These are phyloP conservation scores for Apodemia hepburni DNA, from an alignment of 2,888 invertebrate genomes.

Conservation along the genomic window DNA sequence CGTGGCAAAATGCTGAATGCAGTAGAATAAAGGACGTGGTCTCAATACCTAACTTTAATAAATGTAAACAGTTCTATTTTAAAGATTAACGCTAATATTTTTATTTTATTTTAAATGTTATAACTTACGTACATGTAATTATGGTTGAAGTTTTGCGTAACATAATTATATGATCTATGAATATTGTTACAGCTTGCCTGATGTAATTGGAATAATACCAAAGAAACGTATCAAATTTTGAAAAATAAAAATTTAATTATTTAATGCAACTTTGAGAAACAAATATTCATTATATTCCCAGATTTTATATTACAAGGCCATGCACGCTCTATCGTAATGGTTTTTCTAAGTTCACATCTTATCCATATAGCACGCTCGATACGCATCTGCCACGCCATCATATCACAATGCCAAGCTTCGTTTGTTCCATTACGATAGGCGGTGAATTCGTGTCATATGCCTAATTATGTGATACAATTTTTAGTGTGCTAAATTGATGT, in stretches of 20 bases:
- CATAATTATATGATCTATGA: no score
- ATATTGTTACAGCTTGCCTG: no score
- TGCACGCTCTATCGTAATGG: neutral
- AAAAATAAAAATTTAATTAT: neutral
- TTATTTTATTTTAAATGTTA: no score
- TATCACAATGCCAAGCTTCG: slow-evolving; percentile 72
- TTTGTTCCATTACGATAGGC: slow-evolving; percentile 72
- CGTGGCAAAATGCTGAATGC: no score
- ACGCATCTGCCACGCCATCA: slow-evolving; percentile 66
- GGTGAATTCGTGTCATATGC: slow-evolving; percentile 75
- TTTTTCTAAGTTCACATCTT: slow-evolving; percentile 38
- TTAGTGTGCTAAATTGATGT: slow-evolving; percentile 61
- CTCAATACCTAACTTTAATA: neutral
- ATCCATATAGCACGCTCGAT: slow-evolving; percentile 51
- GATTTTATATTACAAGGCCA: neutral
- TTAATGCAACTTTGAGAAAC: no score
- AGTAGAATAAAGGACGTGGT: neutral
- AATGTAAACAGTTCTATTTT: neutral
- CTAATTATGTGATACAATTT: slow-evolving; percentile 71
- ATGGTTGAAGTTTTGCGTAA: no score
- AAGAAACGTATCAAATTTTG: neutral
- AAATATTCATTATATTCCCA: no score
- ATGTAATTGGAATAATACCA: no score
- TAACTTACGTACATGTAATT: no score
- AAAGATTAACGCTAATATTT: no score